A percentile compares a stretch with the other conserved stretches of the same genome.
Conservation (phyloP, 2,888 invertebrate species). For the Drosophila ustulata region DNA sequence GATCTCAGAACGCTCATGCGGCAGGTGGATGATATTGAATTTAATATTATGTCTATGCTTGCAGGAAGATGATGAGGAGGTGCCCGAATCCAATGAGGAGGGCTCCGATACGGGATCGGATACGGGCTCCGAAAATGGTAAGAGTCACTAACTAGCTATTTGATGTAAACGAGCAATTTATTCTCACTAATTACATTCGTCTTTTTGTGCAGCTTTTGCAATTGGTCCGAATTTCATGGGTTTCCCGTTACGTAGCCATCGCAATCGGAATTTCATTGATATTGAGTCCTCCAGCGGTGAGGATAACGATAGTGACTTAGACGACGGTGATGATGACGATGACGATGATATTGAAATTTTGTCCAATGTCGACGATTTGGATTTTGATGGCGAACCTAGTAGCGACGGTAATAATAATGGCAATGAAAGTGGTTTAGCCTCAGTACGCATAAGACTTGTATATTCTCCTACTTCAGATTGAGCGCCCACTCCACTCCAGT, state of each 20-base stretch:
- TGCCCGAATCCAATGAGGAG: constrained; percentile 87
- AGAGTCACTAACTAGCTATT: constrained; percentile 23
- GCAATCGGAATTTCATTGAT: constrained; percentile 61
- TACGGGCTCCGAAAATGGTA: constrained; percentile 82
- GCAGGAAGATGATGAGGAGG: constrained; percentile 88
- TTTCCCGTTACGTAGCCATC: constrained; percentile 74
- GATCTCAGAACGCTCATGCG: constrained; percentile 67
- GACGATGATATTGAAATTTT: constrained; percentile 42
- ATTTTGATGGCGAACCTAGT: constrained; percentile 60
- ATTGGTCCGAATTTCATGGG: constrained; percentile 67
- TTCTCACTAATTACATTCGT: not conserved
- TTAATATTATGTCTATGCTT: constrained; percentile 82
- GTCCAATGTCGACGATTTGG: constrained; percentile 44
- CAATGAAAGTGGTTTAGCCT: constrained; percentile 15
- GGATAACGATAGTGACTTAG: constrained; percentile 64
- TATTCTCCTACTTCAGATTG: constrained; percentile 46
- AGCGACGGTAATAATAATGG: constrained; percentile 61
- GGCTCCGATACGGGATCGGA: constrained; percentile 84
- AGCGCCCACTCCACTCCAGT: constrained; percentile 19
- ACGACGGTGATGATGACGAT: constrained; percentile 49
- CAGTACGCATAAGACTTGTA: constrained; percentile 21
- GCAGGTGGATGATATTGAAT: constrained; percentile 76
- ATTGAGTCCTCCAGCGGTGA: constrained; percentile 57
- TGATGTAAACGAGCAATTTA: not conserved
- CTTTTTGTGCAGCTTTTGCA: constrained; percentile 47